These are phyloP conservation scores for Alca torda DNA, from an alignment of 2,797 vertebrate genomes.

Conservation along the genomic window DNA sequence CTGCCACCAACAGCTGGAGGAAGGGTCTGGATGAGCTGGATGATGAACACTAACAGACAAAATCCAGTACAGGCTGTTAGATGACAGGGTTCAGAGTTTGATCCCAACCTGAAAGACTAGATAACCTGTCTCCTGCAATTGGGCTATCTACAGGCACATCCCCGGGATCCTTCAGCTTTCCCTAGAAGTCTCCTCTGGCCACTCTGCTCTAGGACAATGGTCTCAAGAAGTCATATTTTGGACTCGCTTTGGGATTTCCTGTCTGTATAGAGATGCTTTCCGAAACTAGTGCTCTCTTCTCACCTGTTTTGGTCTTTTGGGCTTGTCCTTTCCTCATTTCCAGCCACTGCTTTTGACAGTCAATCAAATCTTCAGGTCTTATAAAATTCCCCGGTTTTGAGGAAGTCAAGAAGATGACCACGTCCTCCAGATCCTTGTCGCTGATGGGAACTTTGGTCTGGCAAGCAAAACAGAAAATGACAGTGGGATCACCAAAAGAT, in stretches of 20 bases:
- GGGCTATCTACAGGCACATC: too few species aligned
- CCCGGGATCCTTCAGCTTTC: not conserved
- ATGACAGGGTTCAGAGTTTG: not conserved
- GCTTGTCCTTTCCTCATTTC: not conserved
- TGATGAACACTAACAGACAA: not conserved
- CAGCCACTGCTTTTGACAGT: slow-evolving; percentile 4
- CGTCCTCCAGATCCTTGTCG: slow-evolving; percentile 62
- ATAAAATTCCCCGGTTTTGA: slow-evolving; percentile 40
- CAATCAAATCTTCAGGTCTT: not conserved
- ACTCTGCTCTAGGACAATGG: not conserved
- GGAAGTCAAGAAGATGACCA: slow-evolving; percentile 60
- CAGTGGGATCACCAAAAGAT: not conserved
- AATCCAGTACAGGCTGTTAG: not conserved
- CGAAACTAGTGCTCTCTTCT: not conserved
- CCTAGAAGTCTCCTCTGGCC: not conserved
- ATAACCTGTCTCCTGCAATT: not conserved
- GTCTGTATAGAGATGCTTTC: not conserved
- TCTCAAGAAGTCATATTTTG: not conserved
- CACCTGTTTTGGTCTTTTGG: not conserved
- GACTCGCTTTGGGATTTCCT: not conserved
- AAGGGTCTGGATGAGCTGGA: not conserved
- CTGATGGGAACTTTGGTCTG: slow-evolving; percentile 64
- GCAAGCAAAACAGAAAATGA: not conserved
- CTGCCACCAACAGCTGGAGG: not conserved
- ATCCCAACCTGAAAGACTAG: not conserved